These are phyloP conservation scores for Patella pellucida DNA, from an alignment of 2,888 invertebrate species.

Conservation along the genomic window DNA sequence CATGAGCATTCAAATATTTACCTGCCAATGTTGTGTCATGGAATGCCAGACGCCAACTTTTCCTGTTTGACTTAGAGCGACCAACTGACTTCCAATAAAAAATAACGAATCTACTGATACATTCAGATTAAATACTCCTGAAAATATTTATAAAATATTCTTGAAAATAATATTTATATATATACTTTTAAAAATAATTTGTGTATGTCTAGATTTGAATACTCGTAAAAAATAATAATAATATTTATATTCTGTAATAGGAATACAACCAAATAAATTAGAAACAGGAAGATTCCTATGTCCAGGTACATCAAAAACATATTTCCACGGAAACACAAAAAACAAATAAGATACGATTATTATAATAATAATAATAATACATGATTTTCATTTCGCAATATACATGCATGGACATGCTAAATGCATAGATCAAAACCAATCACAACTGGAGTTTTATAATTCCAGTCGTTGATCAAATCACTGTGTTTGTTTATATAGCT, in stretches of 20 bases:
- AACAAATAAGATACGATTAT: too few relatives aligned
- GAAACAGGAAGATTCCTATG: background rate
- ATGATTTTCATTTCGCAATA: too few relatives aligned
- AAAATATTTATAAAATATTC: slow-evolving; percentile 24
- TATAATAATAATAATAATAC: too few relatives aligned
- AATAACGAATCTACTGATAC: slow-evolving; percentile 95
- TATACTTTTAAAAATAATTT: slow-evolving; percentile 14
- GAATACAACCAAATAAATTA: background rate
- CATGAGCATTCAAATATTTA: too few relatives aligned
- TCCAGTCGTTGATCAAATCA: too few relatives aligned
- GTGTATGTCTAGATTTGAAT: background rate
- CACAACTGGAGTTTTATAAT: too few relatives aligned
- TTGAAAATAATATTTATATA: background rate
- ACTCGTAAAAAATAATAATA: background rate
- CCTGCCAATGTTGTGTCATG: slow-evolving; percentile 98
- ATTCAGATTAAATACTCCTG: slow-evolving; percentile 87
- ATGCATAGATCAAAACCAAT: too few relatives aligned
- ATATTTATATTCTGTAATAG: background rate
- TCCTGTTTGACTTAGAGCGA: slow-evolving; percentile 91
- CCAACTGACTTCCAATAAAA: slow-evolving; percentile 97
- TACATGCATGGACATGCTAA: too few relatives aligned
- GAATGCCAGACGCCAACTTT: slow-evolving; percentile 99
- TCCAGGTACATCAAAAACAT: too few relatives aligned
- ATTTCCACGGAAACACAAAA: too few relatives aligned
- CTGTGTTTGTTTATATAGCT: too few relatives aligned